These are phyloP conservation scores for Cyrtorhinus lividipennis DNA, from an alignment of 1,140 invertebrate genomes.

Conservation along the genomic window DNA sequence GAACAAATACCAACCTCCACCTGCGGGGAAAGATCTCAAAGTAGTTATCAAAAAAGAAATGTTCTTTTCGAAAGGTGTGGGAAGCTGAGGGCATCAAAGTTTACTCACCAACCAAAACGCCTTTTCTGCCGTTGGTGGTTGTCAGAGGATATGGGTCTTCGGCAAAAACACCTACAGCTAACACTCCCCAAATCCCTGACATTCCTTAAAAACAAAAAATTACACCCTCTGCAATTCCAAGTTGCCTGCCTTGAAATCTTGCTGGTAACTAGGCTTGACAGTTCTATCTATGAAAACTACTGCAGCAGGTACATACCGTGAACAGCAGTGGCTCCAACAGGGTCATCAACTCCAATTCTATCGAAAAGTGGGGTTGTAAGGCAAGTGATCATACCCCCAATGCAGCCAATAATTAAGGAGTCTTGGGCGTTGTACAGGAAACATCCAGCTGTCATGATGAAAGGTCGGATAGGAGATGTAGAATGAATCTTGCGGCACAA, in stretches of 20 bases:
- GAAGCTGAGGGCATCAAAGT: too few species aligned
- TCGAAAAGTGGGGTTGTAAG: constrained; percentile 57
- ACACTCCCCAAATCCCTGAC: constrained; percentile 56
- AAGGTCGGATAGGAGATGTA: too few species aligned
- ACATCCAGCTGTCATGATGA: constrained; percentile 65
- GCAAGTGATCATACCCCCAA: constrained; percentile 61
- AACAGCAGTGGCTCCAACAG: constrained; percentile 76
- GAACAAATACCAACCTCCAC: constrained; percentile 73
- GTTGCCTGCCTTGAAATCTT: too few species aligned
- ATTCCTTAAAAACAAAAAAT: constrained; percentile 26
- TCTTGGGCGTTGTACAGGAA: constrained; percentile 78
- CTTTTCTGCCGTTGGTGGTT: constrained; percentile 59
- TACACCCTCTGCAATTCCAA: neutral
- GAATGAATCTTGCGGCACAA: too few species aligned
- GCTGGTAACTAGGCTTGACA: too few species aligned
- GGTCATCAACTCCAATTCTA: constrained; percentile 67
- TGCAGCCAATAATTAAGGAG: constrained; percentile 61
- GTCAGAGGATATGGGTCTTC: constrained; percentile 62
- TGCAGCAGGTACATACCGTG: constrained; percentile 46
- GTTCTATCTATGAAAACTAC: neutral
- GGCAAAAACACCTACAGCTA: constrained; percentile 83
- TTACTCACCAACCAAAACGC: constrained; percentile 40
- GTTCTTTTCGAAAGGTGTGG: too few species aligned
- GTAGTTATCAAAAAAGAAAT: neutral
- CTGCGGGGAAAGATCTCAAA: constrained; percentile 32